Evolutionary conservation across 2,888 invertebrate genomes (phyloP), one percentile per base, ranked within the genome.

Genomic region (Dexiosoma caninum): DNA sequence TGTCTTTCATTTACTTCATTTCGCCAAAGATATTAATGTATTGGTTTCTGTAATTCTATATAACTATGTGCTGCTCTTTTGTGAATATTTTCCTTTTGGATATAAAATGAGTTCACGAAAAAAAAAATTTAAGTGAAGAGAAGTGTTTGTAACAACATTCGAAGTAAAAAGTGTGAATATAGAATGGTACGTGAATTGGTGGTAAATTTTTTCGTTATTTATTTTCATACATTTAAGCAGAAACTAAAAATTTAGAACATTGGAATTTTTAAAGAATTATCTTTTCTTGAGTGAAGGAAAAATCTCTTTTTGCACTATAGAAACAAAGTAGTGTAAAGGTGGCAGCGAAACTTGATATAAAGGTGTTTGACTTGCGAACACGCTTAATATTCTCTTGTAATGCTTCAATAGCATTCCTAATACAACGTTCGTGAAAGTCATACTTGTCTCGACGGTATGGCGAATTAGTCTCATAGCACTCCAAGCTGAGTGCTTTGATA

Each of bases 1-100:
- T 84, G 84, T 84, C 83, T 84, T 81, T 67, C 57, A 55, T 12
- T 77, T 49, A 62, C 37, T 70, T 14, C 40, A 3, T 44, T 27
- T 30, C 19, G 9, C 14, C 21, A 8, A 46, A 60, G 42, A n/a
- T 66, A n/a, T 2, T 21, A 27, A 14, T 40, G 12, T 37, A 49
- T 40, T 49, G 3, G 6, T 7, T 19, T 23, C 16, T 53, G 21
- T 53, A 32, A 55, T 35, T 6, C 12, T 21, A 8, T 23, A 37
- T 57, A n/a, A n/a, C n/a, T n/a, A n/a, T 40, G 14, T 37, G 23
- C 27, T 3, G 12, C 1, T 40, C 10, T 23, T 40, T 9, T 37
- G 23, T 37, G 4, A 12, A n/a, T n/a, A n/a, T 23, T 19, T n/a
- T 23, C 2, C 19, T 3, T 12, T 46, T 35, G 42, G n/a, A 75